A percentile compares a stretch with the other conserved stretches of the same genome.
phyloP scores from a whole-genome alignment of 2,797 vertebrate species.

The Fistularia commersonii region DNA sequence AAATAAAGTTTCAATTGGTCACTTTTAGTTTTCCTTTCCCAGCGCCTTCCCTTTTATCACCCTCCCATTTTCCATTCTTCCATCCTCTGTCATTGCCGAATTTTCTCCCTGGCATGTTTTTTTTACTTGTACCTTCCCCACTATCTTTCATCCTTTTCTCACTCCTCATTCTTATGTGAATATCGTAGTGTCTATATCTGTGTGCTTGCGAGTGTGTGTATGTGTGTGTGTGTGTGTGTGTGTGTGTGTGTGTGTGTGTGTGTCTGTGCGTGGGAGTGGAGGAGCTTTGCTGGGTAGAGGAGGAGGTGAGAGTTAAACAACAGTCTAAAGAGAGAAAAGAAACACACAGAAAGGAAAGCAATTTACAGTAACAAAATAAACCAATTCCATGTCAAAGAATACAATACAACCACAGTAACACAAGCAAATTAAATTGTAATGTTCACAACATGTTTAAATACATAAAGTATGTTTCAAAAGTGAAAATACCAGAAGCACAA shows the following conservation, averaged over 20 bases:
- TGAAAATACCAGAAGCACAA: too few species aligned
- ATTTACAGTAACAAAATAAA: constrained; percentile 62
- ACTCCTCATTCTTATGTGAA: constrained; percentile 34
- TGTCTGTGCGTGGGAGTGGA: constrained; percentile 59
- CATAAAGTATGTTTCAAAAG: too few species aligned
- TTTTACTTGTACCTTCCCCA: constrained; percentile 1
- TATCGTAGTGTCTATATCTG: constrained; percentile 46
- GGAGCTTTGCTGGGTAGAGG: constrained; percentile 50
- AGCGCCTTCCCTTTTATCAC: not conserved
- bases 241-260: constrained; percentile 25
- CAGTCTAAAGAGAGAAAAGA: constrained; percentile 35
- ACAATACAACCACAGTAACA: constrained; percentile 17
- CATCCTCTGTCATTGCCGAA: constrained; percentile 18
- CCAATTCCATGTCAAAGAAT: constrained; percentile 45
- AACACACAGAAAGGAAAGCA: constrained; percentile 26
- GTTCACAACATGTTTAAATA: too few species aligned
- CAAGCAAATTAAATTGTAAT: not conserved
- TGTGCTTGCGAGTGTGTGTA: too few species aligned
- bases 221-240: too few species aligned
- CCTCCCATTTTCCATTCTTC: constrained; percentile 6
- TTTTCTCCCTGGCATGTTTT: constrained; percentile 31
- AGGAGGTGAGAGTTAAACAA: constrained; percentile 48
- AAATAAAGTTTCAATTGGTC: too few species aligned
- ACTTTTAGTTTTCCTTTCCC: not conserved
- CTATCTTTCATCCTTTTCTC: constrained; percentile 19